A percentile compares a stretch with the other conserved stretches of the same genome.
phyloP scores from a whole-genome alignment of 2,113 vertebrate genomes.

The Grallaria varia region DNA sequence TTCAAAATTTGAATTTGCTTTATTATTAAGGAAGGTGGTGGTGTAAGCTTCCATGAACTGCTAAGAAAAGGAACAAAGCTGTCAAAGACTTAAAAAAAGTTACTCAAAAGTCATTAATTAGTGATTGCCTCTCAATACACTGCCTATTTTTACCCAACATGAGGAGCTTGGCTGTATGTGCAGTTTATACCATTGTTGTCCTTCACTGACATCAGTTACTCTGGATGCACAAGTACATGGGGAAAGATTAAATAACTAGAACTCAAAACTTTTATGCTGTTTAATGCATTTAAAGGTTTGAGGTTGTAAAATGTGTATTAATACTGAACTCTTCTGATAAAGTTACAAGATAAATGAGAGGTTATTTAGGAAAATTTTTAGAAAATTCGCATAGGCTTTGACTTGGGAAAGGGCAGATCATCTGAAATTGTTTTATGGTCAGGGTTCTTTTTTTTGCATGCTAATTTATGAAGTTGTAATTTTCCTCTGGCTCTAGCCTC shows the following conservation, averaged over 20 bases:
- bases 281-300: background rate
- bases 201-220: background rate
- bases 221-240: too few relatives aligned
- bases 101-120: background rate
- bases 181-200: background rate
- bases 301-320: background rate
- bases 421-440: background rate
- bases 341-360: background rate
- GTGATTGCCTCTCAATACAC: background rate
- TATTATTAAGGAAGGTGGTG: background rate
- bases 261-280: background rate
- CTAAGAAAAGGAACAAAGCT: background rate
- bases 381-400: background rate
- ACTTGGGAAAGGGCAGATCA: background rate
- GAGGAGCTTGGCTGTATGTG: background rate
- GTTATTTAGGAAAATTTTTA: background rate
- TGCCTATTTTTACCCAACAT: background rate
- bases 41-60: background rate
- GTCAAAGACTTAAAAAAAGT: background rate
- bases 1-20: background rate
- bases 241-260: background rate
- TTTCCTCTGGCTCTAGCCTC: background rate
- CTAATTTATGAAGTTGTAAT: background rate
- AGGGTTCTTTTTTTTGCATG: background rate
- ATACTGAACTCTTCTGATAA: background rate